Percentiles rank a stretch among this genome's conserved stretches.
phyloP scores from a whole-genome alignment of 2,113 vertebrate genomes.

The Isurus oxyrinchus region DNA sequence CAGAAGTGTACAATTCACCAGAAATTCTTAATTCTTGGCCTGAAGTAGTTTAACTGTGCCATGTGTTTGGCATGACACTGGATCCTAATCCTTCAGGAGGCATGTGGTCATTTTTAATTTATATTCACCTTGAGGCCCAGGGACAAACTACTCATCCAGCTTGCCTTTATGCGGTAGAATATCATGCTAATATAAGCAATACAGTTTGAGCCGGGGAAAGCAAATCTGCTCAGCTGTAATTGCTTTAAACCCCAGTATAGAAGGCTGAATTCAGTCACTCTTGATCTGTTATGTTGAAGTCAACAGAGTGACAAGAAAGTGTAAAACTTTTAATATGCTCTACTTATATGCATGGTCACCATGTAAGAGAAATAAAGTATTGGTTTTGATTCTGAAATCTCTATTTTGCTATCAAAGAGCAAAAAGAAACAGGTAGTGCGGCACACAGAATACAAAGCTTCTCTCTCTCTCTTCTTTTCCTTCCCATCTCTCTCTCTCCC shows the following conservation, averaged over 20 bases:
- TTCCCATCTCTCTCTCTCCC: neutral
- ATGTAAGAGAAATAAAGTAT: neutral
- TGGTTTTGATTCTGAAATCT: neutral
- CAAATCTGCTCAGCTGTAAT: neutral
- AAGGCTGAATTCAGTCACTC: neutral
- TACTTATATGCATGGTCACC: neutral
- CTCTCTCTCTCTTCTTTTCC: neutral
- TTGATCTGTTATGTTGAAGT: neutral
- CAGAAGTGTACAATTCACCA: neutral
- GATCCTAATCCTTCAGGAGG: conserved; percentile 17
- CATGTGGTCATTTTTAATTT: conserved; percentile 34
- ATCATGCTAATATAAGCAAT: neutral
- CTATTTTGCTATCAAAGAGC: neutral
- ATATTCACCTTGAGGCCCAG: neutral
- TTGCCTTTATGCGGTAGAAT: neutral
- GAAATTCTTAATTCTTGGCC: neutral
- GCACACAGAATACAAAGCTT: neutral
- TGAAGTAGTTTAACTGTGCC: neutral
- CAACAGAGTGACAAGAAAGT: neutral
- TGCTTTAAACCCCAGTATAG: neutral
- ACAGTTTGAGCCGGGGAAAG: no score
- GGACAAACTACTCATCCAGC: neutral
- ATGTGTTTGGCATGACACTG: neutral
- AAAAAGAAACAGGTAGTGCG: neutral
- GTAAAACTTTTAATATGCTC: neutral